Evolutionary conservation across 2,888 invertebrate species (phyloP).

Genomic region (Drosophila neotestacea): DNA sequence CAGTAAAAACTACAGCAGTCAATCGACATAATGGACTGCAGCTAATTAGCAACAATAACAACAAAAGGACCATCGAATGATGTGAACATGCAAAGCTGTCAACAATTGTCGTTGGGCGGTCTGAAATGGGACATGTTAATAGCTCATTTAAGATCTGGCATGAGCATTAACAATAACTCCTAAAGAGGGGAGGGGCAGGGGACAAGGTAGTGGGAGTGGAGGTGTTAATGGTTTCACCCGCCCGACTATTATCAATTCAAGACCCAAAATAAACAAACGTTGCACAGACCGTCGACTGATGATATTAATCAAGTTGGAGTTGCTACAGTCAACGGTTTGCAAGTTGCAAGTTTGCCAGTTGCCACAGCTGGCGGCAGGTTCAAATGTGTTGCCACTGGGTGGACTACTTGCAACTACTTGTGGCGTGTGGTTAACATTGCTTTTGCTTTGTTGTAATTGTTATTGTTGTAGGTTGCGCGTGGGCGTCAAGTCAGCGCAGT

Average conservation of each 20-base stretch:
- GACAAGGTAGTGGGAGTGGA: not conserved
- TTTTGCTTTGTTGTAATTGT: slow-evolving; percentile 20
- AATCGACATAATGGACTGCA: slow-evolving; percentile 42
- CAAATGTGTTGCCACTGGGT: slow-evolving; percentile 56
- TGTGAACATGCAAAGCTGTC: slow-evolving; percentile 33
- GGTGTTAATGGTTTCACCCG: slow-evolving; percentile 21
- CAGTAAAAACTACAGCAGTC: slow-evolving; percentile 34
- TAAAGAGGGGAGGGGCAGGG: not conserved
- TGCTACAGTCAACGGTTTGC: slow-evolving; percentile 31
- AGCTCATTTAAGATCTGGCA: slow-evolving; percentile 12
- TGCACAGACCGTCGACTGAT: slow-evolving; percentile 36
- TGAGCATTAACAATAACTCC: slow-evolving; percentile 21
- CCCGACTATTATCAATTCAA: slow-evolving; percentile 26
- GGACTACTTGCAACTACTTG: slow-evolving; percentile 34
- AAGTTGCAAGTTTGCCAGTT: slow-evolving; percentile 28
- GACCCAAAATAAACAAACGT: slow-evolving; percentile 16
- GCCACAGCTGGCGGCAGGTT: slow-evolving; percentile 50
- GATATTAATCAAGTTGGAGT: slow-evolving; percentile 70
- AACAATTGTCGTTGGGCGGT: slow-evolving; percentile 36
- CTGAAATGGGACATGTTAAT: slow-evolving; percentile 26
- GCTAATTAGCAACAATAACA: slow-evolving; percentile 59
- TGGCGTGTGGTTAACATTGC: slow-evolving; percentile 65
- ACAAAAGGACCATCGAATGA: slow-evolving; percentile 13
- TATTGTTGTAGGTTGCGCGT: slow-evolving; percentile 52
- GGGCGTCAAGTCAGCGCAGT: slow-evolving; percentile 65